Evolutionary conservation across 1,140 invertebrate genomes (phyloP).

Genomic region (Trichoplusia ni): DNA sequence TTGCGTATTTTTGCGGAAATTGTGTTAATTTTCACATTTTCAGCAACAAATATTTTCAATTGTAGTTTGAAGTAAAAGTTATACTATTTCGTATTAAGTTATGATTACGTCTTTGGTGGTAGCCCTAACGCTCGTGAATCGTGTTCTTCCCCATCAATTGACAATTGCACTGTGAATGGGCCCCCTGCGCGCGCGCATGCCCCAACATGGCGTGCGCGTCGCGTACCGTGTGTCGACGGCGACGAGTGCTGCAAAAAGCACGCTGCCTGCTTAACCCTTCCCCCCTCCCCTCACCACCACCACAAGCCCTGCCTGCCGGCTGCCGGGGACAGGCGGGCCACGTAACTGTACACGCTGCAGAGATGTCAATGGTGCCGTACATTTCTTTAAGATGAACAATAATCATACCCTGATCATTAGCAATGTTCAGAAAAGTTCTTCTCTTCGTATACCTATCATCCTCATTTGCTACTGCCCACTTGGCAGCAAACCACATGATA

Average conservation of each 20-base stretch:
- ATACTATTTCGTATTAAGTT: neutral
- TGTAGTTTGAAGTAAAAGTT: too few species aligned
- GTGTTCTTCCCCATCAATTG: slow-evolving; percentile 58
- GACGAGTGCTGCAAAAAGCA: slow-evolving; percentile 57
- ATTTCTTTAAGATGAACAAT: too few species aligned
- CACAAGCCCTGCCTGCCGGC: slow-evolving; percentile 16
- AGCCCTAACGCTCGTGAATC: slow-evolving; percentile 55
- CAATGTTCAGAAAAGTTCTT: too few species aligned
- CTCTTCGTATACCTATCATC: too few species aligned
- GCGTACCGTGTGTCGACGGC: slow-evolving; percentile 32
- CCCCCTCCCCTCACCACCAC: slow-evolving; percentile 1
- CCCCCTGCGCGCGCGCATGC: slow-evolving; percentile 40
- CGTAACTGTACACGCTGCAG: slow-evolving; percentile 10
- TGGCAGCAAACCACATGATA: too few species aligned
- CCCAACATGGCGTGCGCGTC: slow-evolving; percentile 46
- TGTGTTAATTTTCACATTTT: too few species aligned
- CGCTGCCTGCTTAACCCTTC: slow-evolving; percentile 18
- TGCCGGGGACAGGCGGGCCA: neutral
- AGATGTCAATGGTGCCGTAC: neutral
- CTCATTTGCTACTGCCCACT: too few species aligned
- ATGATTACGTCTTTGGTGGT: neutral
- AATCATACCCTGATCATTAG: too few species aligned
- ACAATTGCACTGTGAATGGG: slow-evolving; percentile 65
- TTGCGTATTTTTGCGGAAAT: too few species aligned
- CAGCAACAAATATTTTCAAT: too few species aligned